Conservation (phyloP, 2,113 vertebrate species). For the Okapia johnstoni region DNA sequence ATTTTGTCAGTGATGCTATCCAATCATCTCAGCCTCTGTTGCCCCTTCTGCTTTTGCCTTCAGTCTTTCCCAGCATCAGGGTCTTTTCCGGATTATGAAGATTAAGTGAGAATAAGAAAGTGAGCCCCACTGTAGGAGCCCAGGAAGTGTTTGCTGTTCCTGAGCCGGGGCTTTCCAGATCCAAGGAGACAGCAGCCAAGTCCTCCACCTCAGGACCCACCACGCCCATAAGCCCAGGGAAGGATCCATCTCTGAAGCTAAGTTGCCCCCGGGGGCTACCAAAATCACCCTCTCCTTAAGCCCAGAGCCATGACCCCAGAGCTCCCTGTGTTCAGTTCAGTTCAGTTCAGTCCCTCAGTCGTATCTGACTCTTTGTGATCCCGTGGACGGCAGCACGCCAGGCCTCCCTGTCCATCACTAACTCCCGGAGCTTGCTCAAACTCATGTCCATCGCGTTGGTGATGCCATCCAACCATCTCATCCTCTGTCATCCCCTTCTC, state of each 20-base stretch:
- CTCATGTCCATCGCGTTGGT: background rate
- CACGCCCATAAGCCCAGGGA: background rate
- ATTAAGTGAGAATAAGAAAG: background rate
- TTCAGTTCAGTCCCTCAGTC: background rate
- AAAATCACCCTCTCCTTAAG: background rate
- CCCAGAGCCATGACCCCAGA: background rate
- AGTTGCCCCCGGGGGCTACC: too few species aligned
- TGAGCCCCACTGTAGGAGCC: background rate
- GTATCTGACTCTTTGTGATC: accelerated
- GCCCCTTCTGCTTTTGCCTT: background rate
- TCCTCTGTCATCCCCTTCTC: background rate
- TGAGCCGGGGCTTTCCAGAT: background rate
- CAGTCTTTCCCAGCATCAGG: background rate
- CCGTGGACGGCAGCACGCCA: accelerated
- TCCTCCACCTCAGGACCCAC: background rate
- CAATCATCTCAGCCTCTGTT: background rate
- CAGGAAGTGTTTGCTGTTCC: background rate
- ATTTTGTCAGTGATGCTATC: background rate
- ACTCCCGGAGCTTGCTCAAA: accelerated
- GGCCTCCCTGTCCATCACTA: background rate
- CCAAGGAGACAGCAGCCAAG: accelerated
- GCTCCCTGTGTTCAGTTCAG: background rate
- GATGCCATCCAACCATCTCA: background rate
- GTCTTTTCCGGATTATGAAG: background rate
- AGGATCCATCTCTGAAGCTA: background rate